Evolutionary conservation across 1,140 invertebrate genomes (phyloP), one percentile per base, ranked within the genome.

Genomic region (Drosophila baimaii): DNA sequence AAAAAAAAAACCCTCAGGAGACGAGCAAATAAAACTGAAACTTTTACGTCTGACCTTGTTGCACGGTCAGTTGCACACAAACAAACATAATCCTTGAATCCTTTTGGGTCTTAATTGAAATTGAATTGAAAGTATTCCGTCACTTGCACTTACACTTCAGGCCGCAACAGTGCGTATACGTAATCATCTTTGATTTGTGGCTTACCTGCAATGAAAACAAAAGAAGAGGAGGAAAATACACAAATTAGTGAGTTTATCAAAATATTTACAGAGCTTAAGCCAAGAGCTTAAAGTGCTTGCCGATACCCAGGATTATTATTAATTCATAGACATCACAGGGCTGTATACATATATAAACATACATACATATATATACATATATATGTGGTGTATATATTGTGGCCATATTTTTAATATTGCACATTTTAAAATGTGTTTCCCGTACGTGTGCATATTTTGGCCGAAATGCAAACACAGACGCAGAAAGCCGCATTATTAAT

Each of bases 1-100:
- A 27, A 35, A n/a, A 44, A 49, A 55, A 21, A 54, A 56, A 27
- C 27, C 37, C 46, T 46, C n/a, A 10, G 15, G 27, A 64, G 44
- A 49, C 31, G 41, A 56, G 68, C 46, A 73, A 65, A 63, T 78
- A 66, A 77, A 71, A 56, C 51, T 41, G 62, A 54, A 76, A 77
- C 65, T 78, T 71, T 69, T 64, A 70, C 66, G 58, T 80, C 71
- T 84, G 81, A 79, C 81, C 80, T 83, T 83, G 81, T 68, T 70
- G 54, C 70, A 69, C 73, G 69, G 69, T 66, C 66, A 73, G 41
- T 58, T 69, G 63, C 59, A 70, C 49, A 79, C 54, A 83, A 76
- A 76, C 41, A 71, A 44, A 56, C 49, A 61, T 39, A 43, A 39
- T 12, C 25, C 29, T 39, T 63, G 63, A 69, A 39, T 70, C 73